Conservation (phyloP, 92 coral and sea anemone species). For the Zoanthus sociatus region DNA sequence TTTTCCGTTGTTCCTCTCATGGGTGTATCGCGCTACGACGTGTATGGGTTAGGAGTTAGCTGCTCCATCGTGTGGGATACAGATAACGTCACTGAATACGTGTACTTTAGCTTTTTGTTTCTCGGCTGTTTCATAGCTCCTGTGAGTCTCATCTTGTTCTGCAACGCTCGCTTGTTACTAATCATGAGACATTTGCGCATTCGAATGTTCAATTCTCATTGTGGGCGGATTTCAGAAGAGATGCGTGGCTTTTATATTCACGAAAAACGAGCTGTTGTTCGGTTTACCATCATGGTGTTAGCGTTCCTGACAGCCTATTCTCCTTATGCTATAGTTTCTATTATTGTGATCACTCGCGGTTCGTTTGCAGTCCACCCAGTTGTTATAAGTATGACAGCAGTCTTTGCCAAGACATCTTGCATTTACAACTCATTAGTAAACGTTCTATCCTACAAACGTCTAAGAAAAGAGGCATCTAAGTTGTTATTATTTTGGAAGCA, state of each 20-base stretch:
- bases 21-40: constrained; percentile 69
- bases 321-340: constrained; percentile 59
- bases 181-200: constrained; percentile 41
- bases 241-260: constrained; percentile 13
- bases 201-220: constrained; percentile 25
- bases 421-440: constrained; percentile 53
- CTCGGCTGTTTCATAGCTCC: constrained; percentile 69
- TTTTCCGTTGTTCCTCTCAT: constrained; percentile 60
- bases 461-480: constrained; percentile 4
- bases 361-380: constrained; percentile 44
- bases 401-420: constrained; percentile 61
- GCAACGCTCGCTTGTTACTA: constrained; percentile 3
- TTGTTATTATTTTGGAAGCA: background rate
- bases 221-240: constrained; percentile 6
- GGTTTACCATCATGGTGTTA: constrained; percentile 20
- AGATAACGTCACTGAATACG: constrained; percentile 52
- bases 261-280: constrained; percentile 1
- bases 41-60: constrained; percentile 66
- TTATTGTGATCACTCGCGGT: constrained; percentile 42
- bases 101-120: constrained; percentile 65
- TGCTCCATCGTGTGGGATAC: constrained; percentile 72
- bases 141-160: constrained; percentile 6
- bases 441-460: constrained; percentile 43
- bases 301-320: constrained; percentile 48
- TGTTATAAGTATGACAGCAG: constrained; percentile 55